Evolutionary conservation across 2,113 vertebrate species (phyloP).

Genomic region (Eolophus roseicapilla): DNA sequence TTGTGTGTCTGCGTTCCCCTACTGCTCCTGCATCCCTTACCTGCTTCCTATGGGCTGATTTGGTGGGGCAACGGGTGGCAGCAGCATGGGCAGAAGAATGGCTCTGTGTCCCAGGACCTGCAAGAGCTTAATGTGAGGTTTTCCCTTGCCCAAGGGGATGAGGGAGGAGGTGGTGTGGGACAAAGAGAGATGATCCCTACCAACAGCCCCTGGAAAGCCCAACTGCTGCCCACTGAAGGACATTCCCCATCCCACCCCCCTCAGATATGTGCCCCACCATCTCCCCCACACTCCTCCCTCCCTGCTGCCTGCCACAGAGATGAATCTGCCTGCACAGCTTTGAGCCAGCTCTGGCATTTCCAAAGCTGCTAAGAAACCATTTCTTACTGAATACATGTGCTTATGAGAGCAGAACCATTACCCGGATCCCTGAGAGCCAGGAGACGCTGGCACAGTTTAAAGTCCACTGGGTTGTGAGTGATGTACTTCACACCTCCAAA

Average conservation of each 20-base stretch:
- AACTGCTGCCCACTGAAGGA: not conserved
- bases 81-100: not conserved
- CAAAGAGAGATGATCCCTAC: not conserved
- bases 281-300: not conserved
- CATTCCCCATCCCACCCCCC: accelerated
- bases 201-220: not conserved
- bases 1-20: accelerated
- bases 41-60: not conserved
- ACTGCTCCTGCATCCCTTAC: not conserved
- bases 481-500: not conserved
- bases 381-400: not conserved
- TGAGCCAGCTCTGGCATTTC: not conserved
- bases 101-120: not conserved
- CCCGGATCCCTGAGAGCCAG: not conserved
- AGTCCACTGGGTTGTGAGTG: not conserved
- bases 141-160: not conserved
- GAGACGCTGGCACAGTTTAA: not conserved
- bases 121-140: not conserved
- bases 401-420: not conserved
- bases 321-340: not conserved
- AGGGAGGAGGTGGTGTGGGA: not conserved
- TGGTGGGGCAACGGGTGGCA: accelerated
- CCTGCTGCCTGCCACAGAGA: not conserved
- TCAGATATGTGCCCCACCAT: not conserved
- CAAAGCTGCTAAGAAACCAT: not conserved